These are phyloP conservation scores for Muscicapa adusta DNA, from an alignment of 2,113 vertebrate species.

Conservation along the genomic window DNA sequence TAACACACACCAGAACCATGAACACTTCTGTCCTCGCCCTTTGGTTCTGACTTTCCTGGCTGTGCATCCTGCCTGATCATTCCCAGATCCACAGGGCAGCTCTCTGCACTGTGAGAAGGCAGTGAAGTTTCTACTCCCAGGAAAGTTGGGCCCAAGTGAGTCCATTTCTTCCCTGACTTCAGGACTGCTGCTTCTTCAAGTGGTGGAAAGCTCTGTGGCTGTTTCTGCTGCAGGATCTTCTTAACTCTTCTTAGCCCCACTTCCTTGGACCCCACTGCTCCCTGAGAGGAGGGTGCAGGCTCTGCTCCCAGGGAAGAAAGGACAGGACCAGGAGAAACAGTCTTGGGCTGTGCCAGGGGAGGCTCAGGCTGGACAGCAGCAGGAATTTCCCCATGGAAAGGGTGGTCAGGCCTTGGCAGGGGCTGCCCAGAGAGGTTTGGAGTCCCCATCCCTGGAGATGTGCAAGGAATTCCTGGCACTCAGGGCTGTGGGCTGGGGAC, in stretches of 20 bases:
- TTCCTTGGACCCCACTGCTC: background rate
- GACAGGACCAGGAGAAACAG: background rate
- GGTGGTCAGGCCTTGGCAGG: background rate
- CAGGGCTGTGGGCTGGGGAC: background rate
- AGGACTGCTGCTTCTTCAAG: background rate
- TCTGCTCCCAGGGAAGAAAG: background rate
- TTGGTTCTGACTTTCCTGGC: background rate
- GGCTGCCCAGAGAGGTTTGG: background rate
- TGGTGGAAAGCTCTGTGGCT: background rate
- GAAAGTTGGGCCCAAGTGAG: background rate
- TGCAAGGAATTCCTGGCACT: background rate
- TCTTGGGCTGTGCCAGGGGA: too few relatives aligned
- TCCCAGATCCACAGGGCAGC: background rate
- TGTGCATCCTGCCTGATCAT: background rate
- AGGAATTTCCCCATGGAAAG: background rate
- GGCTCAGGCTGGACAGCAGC: rapidly evolving
- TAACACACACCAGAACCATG: rapidly evolving
- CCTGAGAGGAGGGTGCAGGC: background rate
- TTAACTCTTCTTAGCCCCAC: background rate
- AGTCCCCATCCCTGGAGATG: background rate
- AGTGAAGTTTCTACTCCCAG: background rate
- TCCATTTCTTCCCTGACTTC: background rate
- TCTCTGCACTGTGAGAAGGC: rapidly evolving
- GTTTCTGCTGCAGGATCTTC: background rate
- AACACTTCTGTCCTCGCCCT: background rate